Evolutionary conservation across 1,140 invertebrate species (phyloP).

Genomic region (Bombus picipes): DNA sequence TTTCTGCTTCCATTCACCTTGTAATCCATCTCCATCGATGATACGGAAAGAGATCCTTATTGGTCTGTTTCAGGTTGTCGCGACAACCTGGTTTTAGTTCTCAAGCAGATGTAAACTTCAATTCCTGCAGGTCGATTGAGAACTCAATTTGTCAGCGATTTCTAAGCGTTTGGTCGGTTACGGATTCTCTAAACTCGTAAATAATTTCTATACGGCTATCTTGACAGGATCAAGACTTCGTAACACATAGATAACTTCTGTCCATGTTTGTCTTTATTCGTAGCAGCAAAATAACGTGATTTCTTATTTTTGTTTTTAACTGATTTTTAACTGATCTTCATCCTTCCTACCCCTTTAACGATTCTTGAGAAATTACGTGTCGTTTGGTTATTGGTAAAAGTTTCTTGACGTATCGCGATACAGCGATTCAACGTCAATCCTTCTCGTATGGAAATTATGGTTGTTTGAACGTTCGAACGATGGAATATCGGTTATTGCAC

Average conservation of each 20-base stretch:
- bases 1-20: not conserved
- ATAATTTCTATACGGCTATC: not conserved
- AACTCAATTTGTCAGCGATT: slow-evolving; percentile 4
- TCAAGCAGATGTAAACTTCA: no score
- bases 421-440: not conserved
- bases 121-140: not conserved
- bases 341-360: not conserved
- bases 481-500: not conserved
- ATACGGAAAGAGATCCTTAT: not conserved
- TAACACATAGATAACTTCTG: no score
- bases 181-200: no score
- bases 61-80: not conserved
- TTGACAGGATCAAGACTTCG: not conserved
- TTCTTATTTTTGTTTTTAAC: no score
- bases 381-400: not conserved
- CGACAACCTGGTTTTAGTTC: not conserved
- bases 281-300: no score
- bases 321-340: not conserved
- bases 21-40: no score
- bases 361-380: not conserved
- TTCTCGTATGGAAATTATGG: not conserved
- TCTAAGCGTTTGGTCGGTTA: no score
- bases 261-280: no score
- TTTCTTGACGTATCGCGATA: not conserved
- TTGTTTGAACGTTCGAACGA: not conserved